Evolutionary conservation across 2,888 invertebrate species (phyloP), one percentile per base, ranked within the genome.

Genomic region (Eilema sororculum): DNA sequence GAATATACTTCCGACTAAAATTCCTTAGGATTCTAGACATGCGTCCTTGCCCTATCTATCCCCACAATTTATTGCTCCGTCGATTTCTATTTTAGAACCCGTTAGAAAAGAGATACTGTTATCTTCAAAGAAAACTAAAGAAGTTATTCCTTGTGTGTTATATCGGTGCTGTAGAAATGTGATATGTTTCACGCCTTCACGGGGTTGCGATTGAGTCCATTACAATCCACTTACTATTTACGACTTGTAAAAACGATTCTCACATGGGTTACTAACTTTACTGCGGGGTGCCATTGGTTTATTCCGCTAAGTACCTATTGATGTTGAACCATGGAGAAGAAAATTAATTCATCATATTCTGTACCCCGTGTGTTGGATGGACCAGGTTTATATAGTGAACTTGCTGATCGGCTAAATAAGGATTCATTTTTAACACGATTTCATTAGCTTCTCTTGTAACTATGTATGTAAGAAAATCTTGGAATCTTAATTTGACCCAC

Each of bases 201-300:
- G 65, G 63, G 68, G 70, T 68, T 76, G 71, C 86, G 84, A 87
- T 89, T 84, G 86, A 78, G 78, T 81, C 87, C 90, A 90, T 91
- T 88, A 91, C 84, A 86, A 82, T 78, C 84, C 88, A 90, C 89
- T 92, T 88, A 87, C 77, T 86, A 88, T 92, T 91, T 88, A 92
- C 84, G 90, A 89, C 88, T 88, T 89, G 86, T 91, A 84, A 87
- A 90, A 91, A 87, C 86, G 84, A 86, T 89, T 87, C 86, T 82
- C 86, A 81, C 83, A 82, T 80, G 74, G 72, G 81, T 78, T 75
- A 77, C 73, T 79, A 77, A 81, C 75, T 75, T 84, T 87, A 78
- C 89, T 82, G 87, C 88, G 87, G 89, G 89, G 80, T 82, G 82
- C 80, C 80, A 69, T 61, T 63, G 81, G 67, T 83, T 72, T 80